Base-by-base conservation (phyloP, 2,888 invertebrate genomes). In the Petrolisthes manimaculis region DNA sequence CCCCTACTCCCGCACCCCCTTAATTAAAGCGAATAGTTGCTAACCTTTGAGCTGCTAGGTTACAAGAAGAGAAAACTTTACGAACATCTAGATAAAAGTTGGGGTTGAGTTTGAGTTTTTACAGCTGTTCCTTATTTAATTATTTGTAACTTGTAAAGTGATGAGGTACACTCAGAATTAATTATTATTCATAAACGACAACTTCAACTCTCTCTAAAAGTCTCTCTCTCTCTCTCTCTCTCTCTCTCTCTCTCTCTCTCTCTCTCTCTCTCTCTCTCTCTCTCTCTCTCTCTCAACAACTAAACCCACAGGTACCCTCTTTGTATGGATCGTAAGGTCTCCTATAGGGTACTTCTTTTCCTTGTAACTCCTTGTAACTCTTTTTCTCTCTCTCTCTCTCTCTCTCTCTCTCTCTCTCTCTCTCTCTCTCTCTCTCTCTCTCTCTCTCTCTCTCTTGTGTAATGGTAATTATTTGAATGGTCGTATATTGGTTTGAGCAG, bases 211-310 rank as follows among this genome's bases (percentile, higher is more conserved):
- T 67, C 18, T 3, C 67, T 14, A n/a, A n/a, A n/a, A n/a, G n/a
- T n/a, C n/a, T 67, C 18, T 67, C 67, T 67, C 18, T 3, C 67
- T 14, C 67, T 1, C 67, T 14, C 67, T 14, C 67, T 14, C 67
- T 14, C 67, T 14, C 67, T 83, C 69, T 83, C 54, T 83, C 71
- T 53, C 83, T 71, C 54, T 51, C 83, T 83, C 83, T 83, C 83
- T 83, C 83, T 71, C 83, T 83, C 71, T 53, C 83, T 83, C 71
- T 83, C 69, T 83, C 83, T 83, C 71, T 71, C 83, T 83, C 51
- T 83, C 83, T 71, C 69, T 71, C 71, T 83, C 71, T 71, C 54
- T 71, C 83, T 83, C 53, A 8, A 12, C 9, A 61, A 61, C 67
- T 61, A 8, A 61, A 61, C 9, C 67, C 67, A 12, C 67, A 61